A percentile compares a stretch with the other conserved stretches of the same genome.
Evolutionary conservation across 2,113 vertebrate genomes (phyloP).

Genomic region (Callopanchax toddi): DNA sequence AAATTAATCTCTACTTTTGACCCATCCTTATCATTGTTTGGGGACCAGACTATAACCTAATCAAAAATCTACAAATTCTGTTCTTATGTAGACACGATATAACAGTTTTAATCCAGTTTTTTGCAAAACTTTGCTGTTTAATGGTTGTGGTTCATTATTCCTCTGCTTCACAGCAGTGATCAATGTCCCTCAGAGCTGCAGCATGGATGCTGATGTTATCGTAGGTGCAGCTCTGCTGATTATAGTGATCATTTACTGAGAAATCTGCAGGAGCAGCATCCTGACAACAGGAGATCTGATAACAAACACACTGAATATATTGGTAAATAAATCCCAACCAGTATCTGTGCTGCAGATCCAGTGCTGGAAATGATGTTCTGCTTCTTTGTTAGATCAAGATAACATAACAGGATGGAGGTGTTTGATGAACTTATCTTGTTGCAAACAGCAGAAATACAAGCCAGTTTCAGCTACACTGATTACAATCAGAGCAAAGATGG

Average conservation of each 20-base stretch:
- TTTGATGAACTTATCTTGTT: not conserved
- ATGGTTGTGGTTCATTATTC: not conserved
- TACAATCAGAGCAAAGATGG: not conserved
- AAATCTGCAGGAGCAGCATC: conserved; percentile 5
- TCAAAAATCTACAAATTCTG: too few relatives aligned
- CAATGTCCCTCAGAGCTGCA: not conserved
- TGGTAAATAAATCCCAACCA: not conserved
- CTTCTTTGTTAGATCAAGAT: not conserved
- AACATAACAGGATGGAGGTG: not conserved
- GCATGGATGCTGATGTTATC: not conserved
- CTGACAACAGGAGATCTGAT: not conserved
- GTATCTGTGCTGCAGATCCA: not conserved
- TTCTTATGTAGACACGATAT: too few relatives aligned
- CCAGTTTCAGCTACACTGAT: not conserved
- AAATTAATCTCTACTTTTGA: too few relatives aligned
- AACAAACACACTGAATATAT: not conserved
- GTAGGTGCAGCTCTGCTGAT: conserved; percentile 2
- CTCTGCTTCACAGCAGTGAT: not conserved
- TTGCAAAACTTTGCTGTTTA: not conserved
- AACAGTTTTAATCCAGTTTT: not conserved
- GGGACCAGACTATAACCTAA: too few relatives aligned
- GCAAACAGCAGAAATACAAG: not conserved
- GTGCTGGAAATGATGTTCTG: not conserved
- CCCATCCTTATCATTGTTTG: too few relatives aligned
- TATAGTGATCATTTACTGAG: too few relatives aligned